Base-by-base conservation (phyloP, 2,113 vertebrate genomes). In the Formicarius rufipectus region DNA sequence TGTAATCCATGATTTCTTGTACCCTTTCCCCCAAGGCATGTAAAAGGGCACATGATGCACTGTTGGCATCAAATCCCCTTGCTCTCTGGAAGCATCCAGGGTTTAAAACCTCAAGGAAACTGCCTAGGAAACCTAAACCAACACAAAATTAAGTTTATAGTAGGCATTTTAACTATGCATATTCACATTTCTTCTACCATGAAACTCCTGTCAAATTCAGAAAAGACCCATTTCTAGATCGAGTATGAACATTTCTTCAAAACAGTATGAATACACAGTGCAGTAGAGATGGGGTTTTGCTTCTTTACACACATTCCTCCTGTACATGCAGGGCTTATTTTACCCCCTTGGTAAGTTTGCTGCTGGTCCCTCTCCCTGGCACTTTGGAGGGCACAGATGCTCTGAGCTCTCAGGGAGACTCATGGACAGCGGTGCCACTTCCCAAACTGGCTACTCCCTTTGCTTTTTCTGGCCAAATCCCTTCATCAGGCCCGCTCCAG, bases 371-470 rank as follows among this genome's bases (percentile, higher is more conserved):
- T 60, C 52, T 60, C 52, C 66, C 59, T 71, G 93, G 76, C 87
- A 93, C 18, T 56, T 25, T 35, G 56, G 50, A 74, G 33, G 89
- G 59, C 55, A 78, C 74, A 94, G 95, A 92, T 90, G 92, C 89
- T 87, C 63, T 2, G 0, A 59, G 63, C 67, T 74, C 77, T 58
- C 7, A 0, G 30, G 49, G 35, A 76, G 44, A 74, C 44, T 64
- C 16, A 1, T 3, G 3, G 78, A 73, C 42, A 84, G 56, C 84
- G 91, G 33, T 35, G 47, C 40, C 35, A 31, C 47, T 89, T 91
- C 75, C 75, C 90, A 83, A 71, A 45, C 90, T 91, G 80, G 93
- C 87, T 82, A n/a, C 50, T 85, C 76, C 66, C 75, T 78, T 71
- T 6, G 3, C 23, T 75, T 88, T n/a, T 85, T 42, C 84, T 56